Conservation (phyloP, 2,797 vertebrate species). For the Pterois miles region DNA sequence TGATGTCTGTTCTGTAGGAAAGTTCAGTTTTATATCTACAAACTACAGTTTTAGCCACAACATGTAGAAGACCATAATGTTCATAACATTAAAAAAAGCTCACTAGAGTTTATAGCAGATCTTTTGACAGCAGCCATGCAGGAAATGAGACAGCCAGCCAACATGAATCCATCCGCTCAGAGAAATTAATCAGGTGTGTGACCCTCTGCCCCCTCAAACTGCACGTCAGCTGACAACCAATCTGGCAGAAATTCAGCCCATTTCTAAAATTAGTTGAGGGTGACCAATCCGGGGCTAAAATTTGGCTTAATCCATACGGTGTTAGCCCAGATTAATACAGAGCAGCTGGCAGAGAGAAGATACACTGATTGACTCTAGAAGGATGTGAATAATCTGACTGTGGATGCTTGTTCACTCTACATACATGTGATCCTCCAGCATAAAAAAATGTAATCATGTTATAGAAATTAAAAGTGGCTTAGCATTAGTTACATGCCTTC, state of each 20-base stretch:
- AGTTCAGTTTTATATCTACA: not conserved
- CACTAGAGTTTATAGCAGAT: not conserved
- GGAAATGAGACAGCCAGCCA: not conserved
- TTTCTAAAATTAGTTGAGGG: constrained; percentile 2
- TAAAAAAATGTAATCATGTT: not conserved
- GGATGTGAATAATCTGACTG: constrained; percentile 5
- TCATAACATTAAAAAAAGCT: not conserved
- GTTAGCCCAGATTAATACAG: not conserved
- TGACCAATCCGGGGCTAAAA: not conserved
- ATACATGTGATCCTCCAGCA: not conserved
- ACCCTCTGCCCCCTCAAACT: not conserved
- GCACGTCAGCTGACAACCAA: not conserved
- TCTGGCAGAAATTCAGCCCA: not conserved
- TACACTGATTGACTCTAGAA: not conserved
- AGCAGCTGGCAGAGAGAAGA: not conserved
- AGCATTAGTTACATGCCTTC: not conserved
- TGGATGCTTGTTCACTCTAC: not conserved
- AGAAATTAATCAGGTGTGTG: not conserved
- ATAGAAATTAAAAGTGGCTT: not conserved
- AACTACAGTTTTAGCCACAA: not conserved
- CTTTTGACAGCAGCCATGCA: not conserved
- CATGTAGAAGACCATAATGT: not conserved
- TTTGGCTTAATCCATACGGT: not conserved
- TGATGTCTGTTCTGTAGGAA: not conserved
- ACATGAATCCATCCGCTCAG: not conserved